Percentiles rank a stretch among this genome's conserved stretches.
These are phyloP conservation scores for Pseudomugil tenellus DNA, from an alignment of 2,797 vertebrate genomes.

Conservation along the genomic window DNA sequence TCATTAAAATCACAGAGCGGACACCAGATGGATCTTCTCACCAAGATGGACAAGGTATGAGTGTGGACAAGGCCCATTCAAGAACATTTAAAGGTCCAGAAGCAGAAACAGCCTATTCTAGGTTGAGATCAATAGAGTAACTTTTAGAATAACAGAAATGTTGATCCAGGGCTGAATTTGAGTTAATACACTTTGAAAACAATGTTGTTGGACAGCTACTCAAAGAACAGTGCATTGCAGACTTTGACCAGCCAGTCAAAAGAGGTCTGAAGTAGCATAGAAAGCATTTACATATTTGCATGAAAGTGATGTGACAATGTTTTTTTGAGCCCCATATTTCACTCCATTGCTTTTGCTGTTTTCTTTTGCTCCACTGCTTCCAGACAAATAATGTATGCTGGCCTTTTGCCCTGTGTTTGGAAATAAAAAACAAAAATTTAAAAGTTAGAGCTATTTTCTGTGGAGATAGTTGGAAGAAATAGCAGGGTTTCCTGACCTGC, in stretches of 20 bases:
- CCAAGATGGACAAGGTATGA: too few species aligned
- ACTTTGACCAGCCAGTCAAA: constrained; percentile 36
- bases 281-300: constrained; percentile 31
- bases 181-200: too few species aligned
- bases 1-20: too few species aligned
- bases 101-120: too few species aligned
- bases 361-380: constrained; percentile 56
- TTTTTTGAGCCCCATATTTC: constrained; percentile 27
- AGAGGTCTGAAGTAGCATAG: neutral
- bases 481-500: constrained; percentile 41
- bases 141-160: too few species aligned
- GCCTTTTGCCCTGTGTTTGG: constrained; percentile 60
- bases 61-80: too few species aligned
- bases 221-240: constrained; percentile 3
- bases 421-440: constrained; percentile 60
- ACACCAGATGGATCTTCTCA: too few species aligned
- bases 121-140: too few species aligned
- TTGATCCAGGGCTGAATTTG: too few species aligned
- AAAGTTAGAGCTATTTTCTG: constrained; percentile 61
- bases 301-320: constrained; percentile 14
- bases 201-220: neutral
- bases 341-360: constrained; percentile 38
- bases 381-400: constrained; percentile 58
- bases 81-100: too few species aligned
- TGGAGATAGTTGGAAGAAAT: constrained; percentile 63